Evolutionary conservation across 2,113 vertebrate genomes (phyloP).

Genomic region (Malaclemys terrapin): DNA sequence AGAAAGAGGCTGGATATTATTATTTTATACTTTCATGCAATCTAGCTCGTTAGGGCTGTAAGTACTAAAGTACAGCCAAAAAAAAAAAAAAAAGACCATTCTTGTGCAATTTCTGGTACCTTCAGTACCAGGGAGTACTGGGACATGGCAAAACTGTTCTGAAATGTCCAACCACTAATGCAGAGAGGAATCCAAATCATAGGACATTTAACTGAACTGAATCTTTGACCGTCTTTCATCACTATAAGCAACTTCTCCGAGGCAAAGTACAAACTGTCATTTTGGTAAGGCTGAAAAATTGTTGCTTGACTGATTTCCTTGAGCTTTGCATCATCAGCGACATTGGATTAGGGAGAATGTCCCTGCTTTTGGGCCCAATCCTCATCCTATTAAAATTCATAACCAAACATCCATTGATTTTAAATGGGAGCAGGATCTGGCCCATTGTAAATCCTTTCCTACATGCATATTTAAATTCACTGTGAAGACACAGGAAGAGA

Average conservation of each 20-base stretch:
- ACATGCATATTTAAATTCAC: neutral
- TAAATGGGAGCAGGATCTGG: neutral
- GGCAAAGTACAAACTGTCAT: no score
- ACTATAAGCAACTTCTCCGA: fast-evolving
- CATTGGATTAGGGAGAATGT: neutral
- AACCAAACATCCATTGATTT: neutral
- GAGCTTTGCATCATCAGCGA: fast-evolving
- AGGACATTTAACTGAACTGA: neutral
- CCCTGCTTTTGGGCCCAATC: neutral
- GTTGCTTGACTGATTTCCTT: neutral
- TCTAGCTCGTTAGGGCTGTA: neutral
- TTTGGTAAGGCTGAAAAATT: neutral
- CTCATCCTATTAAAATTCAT: neutral
- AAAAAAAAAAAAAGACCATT: neutral
- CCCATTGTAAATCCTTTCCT: fast-evolving
- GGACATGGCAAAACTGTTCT: neutral
- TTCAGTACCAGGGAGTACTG: neutral
- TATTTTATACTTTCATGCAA: neutral
- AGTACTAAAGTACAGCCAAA: neutral
- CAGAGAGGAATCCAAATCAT: neutral
- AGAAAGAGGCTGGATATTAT: neutral
- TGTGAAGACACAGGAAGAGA: neutral
- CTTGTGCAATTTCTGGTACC: neutral
- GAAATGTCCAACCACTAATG: neutral
- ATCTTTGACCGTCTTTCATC: neutral